These are phyloP conservation scores for Neodiprion fabricii DNA, from an alignment of 1,140 invertebrate species.

Conservation along the genomic window DNA sequence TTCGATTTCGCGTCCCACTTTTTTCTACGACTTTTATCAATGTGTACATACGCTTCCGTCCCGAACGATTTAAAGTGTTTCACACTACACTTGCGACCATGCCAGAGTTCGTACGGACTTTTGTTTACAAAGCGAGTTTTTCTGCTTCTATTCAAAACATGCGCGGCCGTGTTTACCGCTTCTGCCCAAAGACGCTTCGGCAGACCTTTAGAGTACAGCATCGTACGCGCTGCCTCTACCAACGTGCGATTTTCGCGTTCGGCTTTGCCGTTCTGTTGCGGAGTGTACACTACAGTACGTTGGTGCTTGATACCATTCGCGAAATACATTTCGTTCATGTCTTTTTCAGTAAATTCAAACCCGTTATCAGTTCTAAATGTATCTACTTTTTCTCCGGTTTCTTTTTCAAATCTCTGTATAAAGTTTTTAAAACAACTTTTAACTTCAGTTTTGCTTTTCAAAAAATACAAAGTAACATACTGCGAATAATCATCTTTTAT, in stretches of 20 bases:
- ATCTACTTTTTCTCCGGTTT: conserved; percentile 32
- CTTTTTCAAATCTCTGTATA: background rate
- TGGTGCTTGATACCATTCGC: conserved; percentile 29
- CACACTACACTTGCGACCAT: conserved; percentile 31
- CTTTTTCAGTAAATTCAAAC: conserved; percentile 36
- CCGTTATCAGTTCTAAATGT: conserved; percentile 39
- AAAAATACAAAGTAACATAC: conserved; percentile 47
- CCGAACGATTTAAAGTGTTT: conserved; percentile 40
- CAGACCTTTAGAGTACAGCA: conserved; percentile 23
- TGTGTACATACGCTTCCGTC: conserved; percentile 26
- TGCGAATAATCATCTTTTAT: conserved; percentile 57
- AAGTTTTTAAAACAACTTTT: conserved; percentile 38
- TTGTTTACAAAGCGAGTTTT: conserved; percentile 19
- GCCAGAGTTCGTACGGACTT: conserved; percentile 41
- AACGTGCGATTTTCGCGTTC: conserved; percentile 46
- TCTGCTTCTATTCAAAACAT: conserved; percentile 28
- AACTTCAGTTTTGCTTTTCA: conserved; percentile 52
- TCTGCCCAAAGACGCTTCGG: background rate
- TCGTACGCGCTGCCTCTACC: background rate
- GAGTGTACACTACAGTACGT: conserved; percentile 29
- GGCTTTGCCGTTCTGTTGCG: conserved; percentile 44
- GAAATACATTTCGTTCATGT: conserved; percentile 17
- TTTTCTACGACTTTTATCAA: conserved; percentile 23
- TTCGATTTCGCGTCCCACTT: conserved; percentile 32
- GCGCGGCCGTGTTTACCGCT: conserved; percentile 23